phyloP scores from a whole-genome alignment of 2,888 invertebrate genomes.

The Apotomis capreana region DNA sequence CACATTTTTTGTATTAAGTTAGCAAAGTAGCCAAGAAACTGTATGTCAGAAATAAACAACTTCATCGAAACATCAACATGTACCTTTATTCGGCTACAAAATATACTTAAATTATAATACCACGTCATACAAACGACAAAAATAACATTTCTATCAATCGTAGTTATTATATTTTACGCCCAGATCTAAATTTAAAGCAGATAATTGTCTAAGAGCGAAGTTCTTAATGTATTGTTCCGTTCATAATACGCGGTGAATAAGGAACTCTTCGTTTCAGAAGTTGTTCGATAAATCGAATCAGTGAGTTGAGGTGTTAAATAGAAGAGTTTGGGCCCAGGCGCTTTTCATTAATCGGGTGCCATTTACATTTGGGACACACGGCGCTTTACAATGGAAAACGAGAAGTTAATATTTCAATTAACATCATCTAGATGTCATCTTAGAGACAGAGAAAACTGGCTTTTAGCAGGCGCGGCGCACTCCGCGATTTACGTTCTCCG shows the following conservation, averaged over 20 bases:
- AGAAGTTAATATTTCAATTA: not conserved
- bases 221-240: constrained; percentile 36
- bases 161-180: constrained; percentile 10
- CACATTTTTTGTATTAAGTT: too few relatives aligned
- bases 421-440: too few relatives aligned
- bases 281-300: constrained; percentile 61
- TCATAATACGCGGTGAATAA: constrained; percentile 46
- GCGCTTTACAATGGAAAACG: not conserved
- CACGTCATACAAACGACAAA: not conserved
- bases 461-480: too few relatives aligned
- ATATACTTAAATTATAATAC: too few relatives aligned
- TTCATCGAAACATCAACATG: too few relatives aligned
- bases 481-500: too few relatives aligned
- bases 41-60: too few relatives aligned
- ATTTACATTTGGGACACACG: constrained; percentile 45
- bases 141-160: constrained; percentile 6
- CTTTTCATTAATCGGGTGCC: constrained; percentile 54
- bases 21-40: too few relatives aligned
- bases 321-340: constrained; percentile 57
- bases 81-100: too few relatives aligned
- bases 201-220: constrained; percentile 30
- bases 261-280: constrained; percentile 45
- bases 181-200: constrained; percentile 14
- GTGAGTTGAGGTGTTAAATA: constrained; percentile 65
- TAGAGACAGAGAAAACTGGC: too few relatives aligned